A percentile compares a stretch with the other conserved stretches of the same genome.
These are phyloP conservation scores for Oncopeltus fasciatus DNA, from an alignment of 1,140 invertebrate genomes.

Conservation along the genomic window DNA sequence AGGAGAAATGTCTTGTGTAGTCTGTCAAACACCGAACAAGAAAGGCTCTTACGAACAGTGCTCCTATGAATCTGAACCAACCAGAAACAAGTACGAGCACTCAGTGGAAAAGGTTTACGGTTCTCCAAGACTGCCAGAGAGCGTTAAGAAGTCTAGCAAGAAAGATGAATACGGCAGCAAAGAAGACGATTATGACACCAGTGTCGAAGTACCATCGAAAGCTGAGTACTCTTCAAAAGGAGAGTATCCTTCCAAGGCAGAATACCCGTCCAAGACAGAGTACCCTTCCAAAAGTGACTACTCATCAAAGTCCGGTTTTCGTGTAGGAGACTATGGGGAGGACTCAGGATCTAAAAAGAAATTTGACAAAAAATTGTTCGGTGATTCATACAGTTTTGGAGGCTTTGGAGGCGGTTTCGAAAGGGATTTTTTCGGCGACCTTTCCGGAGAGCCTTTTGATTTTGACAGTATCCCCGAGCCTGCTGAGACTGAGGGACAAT, in stretches of 20 bases:
- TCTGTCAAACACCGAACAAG: conserved; percentile 49
- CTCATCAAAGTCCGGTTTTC: not conserved
- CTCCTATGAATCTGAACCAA: conserved; percentile 48
- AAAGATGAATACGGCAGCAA: conserved; percentile 6
- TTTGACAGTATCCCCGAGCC: not conserved
- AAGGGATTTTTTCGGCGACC: not conserved
- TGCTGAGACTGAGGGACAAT: not conserved
- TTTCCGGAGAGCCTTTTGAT: not conserved
- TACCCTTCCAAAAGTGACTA: not conserved
- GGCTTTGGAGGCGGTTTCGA: not conserved
- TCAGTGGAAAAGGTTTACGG: conserved; percentile 31
- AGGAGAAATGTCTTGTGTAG: conserved; percentile 45
- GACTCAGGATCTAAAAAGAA: not conserved
- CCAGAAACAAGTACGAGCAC: conserved; percentile 53
- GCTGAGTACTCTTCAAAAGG: not conserved
- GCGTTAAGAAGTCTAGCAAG: conserved; percentile 10
- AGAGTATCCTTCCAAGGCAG: not conserved
- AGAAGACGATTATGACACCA: not conserved
- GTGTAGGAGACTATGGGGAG: not conserved
- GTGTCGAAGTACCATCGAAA: not conserved
- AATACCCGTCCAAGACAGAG: not conserved
- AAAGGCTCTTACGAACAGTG: conserved; percentile 56
- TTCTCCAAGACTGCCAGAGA: conserved; percentile 21
- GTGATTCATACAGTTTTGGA: not conserved
- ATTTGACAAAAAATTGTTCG: not conserved